These are phyloP conservation scores for Sylvia atricapilla DNA, from an alignment of 2,113 vertebrate genomes.

Conservation along the genomic window DNA sequence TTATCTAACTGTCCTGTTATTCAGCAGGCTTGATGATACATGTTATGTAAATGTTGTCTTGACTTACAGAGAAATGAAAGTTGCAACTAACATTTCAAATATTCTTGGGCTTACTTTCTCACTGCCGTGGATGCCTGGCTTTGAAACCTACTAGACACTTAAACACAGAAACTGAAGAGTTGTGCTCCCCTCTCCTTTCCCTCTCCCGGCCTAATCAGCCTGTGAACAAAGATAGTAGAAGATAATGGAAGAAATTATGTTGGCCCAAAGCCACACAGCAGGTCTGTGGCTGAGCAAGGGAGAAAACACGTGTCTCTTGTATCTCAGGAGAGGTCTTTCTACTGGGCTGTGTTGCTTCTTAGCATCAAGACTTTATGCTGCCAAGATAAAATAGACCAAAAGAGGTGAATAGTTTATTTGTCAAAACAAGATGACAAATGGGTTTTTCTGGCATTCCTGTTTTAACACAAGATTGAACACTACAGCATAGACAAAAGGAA, in stretches of 20 bases:
- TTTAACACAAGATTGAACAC: not conserved
- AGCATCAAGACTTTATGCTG: not conserved
- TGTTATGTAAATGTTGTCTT: not conserved
- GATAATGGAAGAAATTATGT: not conserved
- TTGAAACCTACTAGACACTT: not conserved
- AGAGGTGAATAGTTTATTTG: not conserved
- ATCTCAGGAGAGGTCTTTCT: not conserved
- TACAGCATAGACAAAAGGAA: not conserved
- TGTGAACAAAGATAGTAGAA: not conserved
- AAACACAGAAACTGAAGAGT: not conserved
- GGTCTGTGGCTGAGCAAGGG: not conserved
- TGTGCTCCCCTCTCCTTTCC: not conserved
- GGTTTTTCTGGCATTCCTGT: not conserved
- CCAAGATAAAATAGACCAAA: not conserved
- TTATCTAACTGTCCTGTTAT: not conserved
- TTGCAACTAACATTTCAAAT: not conserved
- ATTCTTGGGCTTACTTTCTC: not conserved
- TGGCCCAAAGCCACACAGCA: not conserved
- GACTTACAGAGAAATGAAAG: not conserved
- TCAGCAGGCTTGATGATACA: not conserved
- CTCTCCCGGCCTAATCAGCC: not conserved
- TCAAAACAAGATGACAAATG: not conserved
- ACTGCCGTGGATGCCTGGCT: not conserved
- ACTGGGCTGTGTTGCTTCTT: not conserved
- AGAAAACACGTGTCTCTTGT: not conserved